Conservation (phyloP, 2,113 vertebrate species). For the Pungitius pungitius region DNA sequence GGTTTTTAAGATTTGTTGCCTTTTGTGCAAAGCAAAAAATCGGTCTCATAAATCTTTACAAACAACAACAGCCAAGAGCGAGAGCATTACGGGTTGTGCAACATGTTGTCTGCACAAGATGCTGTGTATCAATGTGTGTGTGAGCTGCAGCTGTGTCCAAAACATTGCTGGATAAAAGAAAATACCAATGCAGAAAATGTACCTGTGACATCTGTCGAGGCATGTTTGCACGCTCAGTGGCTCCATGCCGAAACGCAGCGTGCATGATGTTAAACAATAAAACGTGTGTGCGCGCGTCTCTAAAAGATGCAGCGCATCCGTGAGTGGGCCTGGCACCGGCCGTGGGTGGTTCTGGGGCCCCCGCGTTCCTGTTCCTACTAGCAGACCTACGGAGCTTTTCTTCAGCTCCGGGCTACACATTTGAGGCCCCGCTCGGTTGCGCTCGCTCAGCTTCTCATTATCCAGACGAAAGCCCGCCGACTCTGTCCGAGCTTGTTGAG, state of each 20-base stretch:
- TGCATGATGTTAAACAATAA: background rate
- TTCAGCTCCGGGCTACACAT: slow-evolving; percentile 66
- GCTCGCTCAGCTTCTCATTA: slow-evolving; percentile 54
- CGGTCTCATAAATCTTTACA: too few relatives aligned
- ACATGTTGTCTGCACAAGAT: background rate
- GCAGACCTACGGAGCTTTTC: slow-evolving; percentile 50
- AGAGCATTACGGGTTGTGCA: background rate
- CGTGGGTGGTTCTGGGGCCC: slow-evolving; percentile 51
- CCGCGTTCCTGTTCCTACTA: slow-evolving; percentile 51
- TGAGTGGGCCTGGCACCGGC: slow-evolving; percentile 71
- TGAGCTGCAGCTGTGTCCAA: background rate
- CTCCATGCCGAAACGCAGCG: background rate
- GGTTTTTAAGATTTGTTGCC: background rate
- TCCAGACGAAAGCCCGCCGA: slow-evolving; percentile 26
- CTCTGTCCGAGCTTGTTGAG: slow-evolving; percentile 58
- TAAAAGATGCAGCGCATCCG: slow-evolving; percentile 44
- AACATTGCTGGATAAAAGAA: background rate
- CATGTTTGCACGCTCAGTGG: slow-evolving; percentile 1
- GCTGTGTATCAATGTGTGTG: slow-evolving; percentile 1
- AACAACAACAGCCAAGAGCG: too few relatives aligned
- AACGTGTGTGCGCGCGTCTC: slow-evolving; percentile 10
- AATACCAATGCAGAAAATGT: background rate
- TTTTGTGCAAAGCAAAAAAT: background rate
- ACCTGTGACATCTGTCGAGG: background rate
- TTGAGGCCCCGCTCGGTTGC: slow-evolving; percentile 4